Evolutionary conservation across 2,797 vertebrate genomes (phyloP), one percentile per base, ranked within the genome.

Genomic region (Propithecus deckenii): DNA sequence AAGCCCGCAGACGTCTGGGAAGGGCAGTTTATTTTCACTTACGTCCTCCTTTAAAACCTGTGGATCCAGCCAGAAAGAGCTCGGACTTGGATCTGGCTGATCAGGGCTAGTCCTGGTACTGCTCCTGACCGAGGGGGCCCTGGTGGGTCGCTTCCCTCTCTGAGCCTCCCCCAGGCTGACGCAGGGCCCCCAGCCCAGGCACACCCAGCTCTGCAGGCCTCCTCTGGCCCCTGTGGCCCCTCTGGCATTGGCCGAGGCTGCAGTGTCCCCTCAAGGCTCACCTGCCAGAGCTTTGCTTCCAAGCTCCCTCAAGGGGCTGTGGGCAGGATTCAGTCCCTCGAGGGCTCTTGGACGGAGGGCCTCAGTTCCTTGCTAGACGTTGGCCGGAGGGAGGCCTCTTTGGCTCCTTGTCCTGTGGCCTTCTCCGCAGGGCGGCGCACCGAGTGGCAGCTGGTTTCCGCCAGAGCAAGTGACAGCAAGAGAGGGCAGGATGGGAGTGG

Each of bases 41-140:
- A 59, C 6, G 8, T 50, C 38, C 46, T 85, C 63, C 41, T 52
- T 52, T 13, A 52, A 9, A 48, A 52, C 65, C 61, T 0, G 0
- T 14, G 50, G 32, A 43, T 25, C 48, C 41, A 41, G 17, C 38
- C 28, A 22, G 65, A 43, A 78, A 71, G 41, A 88, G 20, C n/a
- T 1, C 0, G 48, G 69, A 23, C 43, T 38, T 3, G 3, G 55
- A 3, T 35, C 8, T 1, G 8, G 52, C 50, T 0, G 8, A 1
- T 20, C 14, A 0, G 25, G 72, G 46, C 67, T 8, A 28, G 12
- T 25, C n/a, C 48, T 9, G 4, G 57, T 2, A 2, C 38, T 18
- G 52, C 32, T 63, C 2, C 63, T 10, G 5, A 1, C 7, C 4
- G 22, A 2, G n/a, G 3, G 41, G 84, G 38, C 46, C 8, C 84